phyloP scores from a whole-genome alignment of 1,140 invertebrate genomes.

The Magallana gigas region DNA sequence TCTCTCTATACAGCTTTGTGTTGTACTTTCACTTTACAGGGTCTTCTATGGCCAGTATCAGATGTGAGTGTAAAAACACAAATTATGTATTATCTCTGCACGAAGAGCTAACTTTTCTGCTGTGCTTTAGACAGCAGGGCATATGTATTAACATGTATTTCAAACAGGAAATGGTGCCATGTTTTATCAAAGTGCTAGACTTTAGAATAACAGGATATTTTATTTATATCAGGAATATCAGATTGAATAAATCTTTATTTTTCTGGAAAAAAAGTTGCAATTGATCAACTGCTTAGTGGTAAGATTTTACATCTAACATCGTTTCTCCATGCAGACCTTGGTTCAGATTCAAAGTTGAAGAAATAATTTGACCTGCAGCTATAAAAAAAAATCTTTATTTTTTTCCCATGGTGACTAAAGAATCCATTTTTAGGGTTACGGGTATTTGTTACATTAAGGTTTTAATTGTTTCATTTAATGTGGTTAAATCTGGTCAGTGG shows the following conservation, averaged over 20 bases:
- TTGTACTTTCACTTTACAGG: conserved; percentile 37
- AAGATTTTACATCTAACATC: neutral
- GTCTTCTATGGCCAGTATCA: conserved; percentile 29
- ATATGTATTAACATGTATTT: conserved; percentile 11
- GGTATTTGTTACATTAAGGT: too few relatives aligned
- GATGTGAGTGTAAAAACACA: conserved; percentile 16
- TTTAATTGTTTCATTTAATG: too few relatives aligned
- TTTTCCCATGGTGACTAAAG: too few relatives aligned
- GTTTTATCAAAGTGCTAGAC: too few relatives aligned
- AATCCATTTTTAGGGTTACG: too few relatives aligned
- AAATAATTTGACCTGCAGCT: neutral
- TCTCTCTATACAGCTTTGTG: conserved; percentile 4
- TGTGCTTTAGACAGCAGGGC: neutral
- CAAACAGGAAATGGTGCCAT: conserved; percentile 5
- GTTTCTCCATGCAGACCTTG: neutral
- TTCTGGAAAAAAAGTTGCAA: neutral
- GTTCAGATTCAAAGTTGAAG: neutral
- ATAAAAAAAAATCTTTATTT: too few relatives aligned
- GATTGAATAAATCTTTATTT: neutral
- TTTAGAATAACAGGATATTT: too few relatives aligned
- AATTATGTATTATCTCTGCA: conserved; percentile 3
- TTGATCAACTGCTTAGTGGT: conserved; percentile 25
- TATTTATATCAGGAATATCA: too few relatives aligned
- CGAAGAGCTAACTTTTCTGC: conserved; percentile 14
- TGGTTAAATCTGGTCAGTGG: too few relatives aligned